Evolutionary conservation across 2,888 invertebrate genomes (phyloP), one percentile per base, ranked within the genome.

Genomic region (Tachystola acroxantha): DNA sequence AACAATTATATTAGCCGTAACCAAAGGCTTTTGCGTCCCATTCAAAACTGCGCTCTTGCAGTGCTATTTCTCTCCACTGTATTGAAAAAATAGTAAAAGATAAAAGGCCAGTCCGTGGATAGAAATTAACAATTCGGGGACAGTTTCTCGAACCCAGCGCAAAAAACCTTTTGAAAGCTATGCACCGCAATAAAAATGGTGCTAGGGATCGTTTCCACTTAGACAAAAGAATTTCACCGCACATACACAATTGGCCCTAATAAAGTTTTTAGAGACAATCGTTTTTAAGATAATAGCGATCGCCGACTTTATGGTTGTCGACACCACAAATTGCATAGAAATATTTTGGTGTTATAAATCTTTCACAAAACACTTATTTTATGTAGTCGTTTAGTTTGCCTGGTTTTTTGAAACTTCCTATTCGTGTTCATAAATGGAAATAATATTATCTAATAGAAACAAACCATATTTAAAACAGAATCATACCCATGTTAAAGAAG

Each of bases 201-300:
- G 36, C 40, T 50, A 50, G 64, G 53, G 53, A 58, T 50, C 55
- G 42, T 53, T 57, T 58, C 54, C 57, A 43, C 53, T 50, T 56
- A 70, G 50, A 75, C 70, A 77, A 81, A 66, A 60, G 65, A 54
- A 57, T 61, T 62, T 55, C 58, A 74, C 81, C 77, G 63, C 78
- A 80, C 75, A 80, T 75, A 74, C 52, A 51, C 65, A 71, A 76
- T 68, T 64, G 64, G 69, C 57, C 53, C 66, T 69, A n/a, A 76
- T 77, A 80, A 80, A 45, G 75, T 68, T 56, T 43, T 49, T 43
- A 43, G 53, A 75, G 55, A 76, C 71, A 74, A 75, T 64, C 57
- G 64, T 60, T 70, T 66, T 66, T 43, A 56, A 57, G 57, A 50
- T 45, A 48, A 52, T 56, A 54, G 45, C 37, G 36, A 52, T 55